Evolutionary conservation across 1,140 invertebrate genomes (phyloP), one percentile per base, ranked within the genome.

Genomic region (Mycetomoellerius zeteki): DNA sequence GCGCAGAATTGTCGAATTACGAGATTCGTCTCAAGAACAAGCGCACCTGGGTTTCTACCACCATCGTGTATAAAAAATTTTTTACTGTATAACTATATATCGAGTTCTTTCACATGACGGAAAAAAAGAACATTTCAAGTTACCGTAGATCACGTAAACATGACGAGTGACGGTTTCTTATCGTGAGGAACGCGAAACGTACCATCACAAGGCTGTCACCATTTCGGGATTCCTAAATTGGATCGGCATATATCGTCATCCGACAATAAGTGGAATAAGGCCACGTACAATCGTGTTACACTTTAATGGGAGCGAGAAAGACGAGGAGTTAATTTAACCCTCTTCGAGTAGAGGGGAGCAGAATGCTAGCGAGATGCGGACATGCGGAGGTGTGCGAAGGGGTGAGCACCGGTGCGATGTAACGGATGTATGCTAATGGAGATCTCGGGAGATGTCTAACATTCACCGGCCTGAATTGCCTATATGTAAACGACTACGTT

Each of bases 391-490:
- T 90, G 90, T 84, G 90, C 88, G 86, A 92, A 91, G 90, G 92
- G 89, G 90, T 90, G 88, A 92, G 47, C 89, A 89, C 81, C 60
- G 80, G 82, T 7, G 33, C 33, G 33, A 37, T 84, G 89, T 91
- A 92, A 89, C 90, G 89, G 90, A 93, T 93, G 89, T 93, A 94
- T 94, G 93, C 93, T 94, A 94, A 93, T 94, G 91, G 90, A 93
- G 92, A 93, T 90, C 92, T 91, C 92, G 78, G 85, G 92, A 92
- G 89, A 92, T 92, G 91, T 93, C 92, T 93, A 91, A 93, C 92
- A 93, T 93, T 88, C 75, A 90, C 54, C 87, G 62, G 86, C 47
- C 78, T 73, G 84, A 90, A 91, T 91, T 90, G 90, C 77, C 89
- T 90, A 91, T 85, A 86, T 67, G 73, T 80, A 69, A 90, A 77